Evolutionary conservation across 1,140 invertebrate genomes (phyloP), one percentile per base, ranked within the genome.

Genomic region (Wiebesia pumilae): DNA sequence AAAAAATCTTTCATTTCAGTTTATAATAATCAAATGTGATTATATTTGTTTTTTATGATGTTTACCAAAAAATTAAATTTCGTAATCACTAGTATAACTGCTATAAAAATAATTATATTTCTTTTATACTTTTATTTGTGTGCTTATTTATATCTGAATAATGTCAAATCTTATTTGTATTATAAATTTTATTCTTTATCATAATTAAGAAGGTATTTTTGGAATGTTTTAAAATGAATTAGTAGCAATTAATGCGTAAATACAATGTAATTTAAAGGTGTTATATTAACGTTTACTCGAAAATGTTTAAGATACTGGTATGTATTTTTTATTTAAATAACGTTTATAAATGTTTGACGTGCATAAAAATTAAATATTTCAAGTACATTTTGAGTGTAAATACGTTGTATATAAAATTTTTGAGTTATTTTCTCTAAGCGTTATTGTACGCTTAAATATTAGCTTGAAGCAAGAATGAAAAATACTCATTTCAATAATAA

Each of bases 1-100:
- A 27, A 62, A 65, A 62, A 43, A 6, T n/a, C 58, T 2, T 51
- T 82, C 24, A 43, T 27, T 19, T 83, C 30, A 43, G n/a, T 67
- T 35, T 47, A 7, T 51, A 54, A 71, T 82, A 71, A 82, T 82
- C 81, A 35, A 30, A 51, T 43, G 30, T 24, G 43, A 33, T 82
- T 71, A 69, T 35, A 14, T 82, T 82, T 16, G 43, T 69, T 24
- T n/a, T 81, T 82, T 71, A 7, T 54, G 43, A 54, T 82, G 65
- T 82, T 82, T 82, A 47, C 81, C 35, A 6, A 54, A 54, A 82
- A 67, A 71, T 30, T 71, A 4, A 47, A 82, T 71, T 71, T 71
- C 67, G 43, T 47, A 71, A 71, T 65, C n/a, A 78, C 16, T 78
- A 54, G 12, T 51, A 6, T n/a, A 47, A 47, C 27, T 21, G 0